Base-by-base conservation (phyloP, 2,113 vertebrate species). In the Stigmatopora nigra region DNA sequence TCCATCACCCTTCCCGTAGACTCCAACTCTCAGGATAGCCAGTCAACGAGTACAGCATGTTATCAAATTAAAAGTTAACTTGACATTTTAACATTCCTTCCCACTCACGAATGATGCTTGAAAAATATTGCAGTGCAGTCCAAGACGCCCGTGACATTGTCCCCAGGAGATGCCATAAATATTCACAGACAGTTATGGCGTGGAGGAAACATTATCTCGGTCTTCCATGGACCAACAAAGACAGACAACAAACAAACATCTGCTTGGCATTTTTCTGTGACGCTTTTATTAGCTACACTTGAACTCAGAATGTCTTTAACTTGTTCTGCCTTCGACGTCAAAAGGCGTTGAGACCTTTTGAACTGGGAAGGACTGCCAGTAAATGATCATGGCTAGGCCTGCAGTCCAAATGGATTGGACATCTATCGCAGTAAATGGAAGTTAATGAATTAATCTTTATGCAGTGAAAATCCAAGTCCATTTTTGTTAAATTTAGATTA, bases 211-310 rank as follows among this genome's bases (percentile, higher is more conserved):
- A 19, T 74, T 71, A 69, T 76, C 69, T 68, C 64, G 69, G 46
- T 64, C 44, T 53, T 70, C 65, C 70, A 14, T 73, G 77, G 67
- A 51, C 74, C 57, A 41, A 41, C 38, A 41, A 41, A 59, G 46
- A 67, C 31, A 68, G 68, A 73, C 74, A 75, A 75, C 78, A 75
- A 63, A 51, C 41, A 63, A 65, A 19, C 73, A 73, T 78, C 70
- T 69, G 79, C 64, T 8, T 1, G 8, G 14, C 35, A 16, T 60
- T 60, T 60, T 36, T 35, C 58, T 61, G 38, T 61, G 36, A 55
- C 58, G 44, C 7, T 62, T 35, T 16, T 3, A 58, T 58, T 17
- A 10, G 31, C 25, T 58, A 58, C 15, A 17, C 56, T 15, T 17
- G 22, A 13, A 56, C 25, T 16, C 5, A 17, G 48, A 51, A 51